Conservation (phyloP, 2,113 vertebrate species). For the Lycaon pictus region DNA sequence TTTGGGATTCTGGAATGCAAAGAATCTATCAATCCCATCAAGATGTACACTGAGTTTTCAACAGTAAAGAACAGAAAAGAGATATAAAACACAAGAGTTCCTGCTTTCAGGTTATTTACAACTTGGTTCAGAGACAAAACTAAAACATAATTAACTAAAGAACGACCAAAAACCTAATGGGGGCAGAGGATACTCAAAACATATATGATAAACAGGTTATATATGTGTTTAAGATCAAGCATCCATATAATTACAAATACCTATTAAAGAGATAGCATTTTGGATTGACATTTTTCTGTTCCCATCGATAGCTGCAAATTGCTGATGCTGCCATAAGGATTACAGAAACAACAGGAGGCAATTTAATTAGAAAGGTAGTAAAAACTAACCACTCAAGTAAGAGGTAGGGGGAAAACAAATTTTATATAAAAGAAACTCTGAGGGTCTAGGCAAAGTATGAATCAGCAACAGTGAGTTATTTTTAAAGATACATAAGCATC, state of each 20-base stretch:
- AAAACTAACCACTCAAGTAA: background rate
- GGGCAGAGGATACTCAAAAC: background rate
- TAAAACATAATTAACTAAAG: background rate
- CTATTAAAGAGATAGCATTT: background rate
- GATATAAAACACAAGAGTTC: background rate
- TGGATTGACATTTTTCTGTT: slow-evolving; percentile 22
- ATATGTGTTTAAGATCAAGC: slow-evolving; percentile 14
- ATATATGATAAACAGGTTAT: background rate
- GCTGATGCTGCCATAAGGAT: background rate
- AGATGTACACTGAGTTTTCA: background rate
- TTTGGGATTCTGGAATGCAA: background rate
- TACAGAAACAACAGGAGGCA: background rate
- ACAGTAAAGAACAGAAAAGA: background rate
- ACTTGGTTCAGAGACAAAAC: background rate
- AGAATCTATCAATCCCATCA: background rate
- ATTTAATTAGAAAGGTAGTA: slow-evolving; percentile 21
- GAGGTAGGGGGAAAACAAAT: background rate
- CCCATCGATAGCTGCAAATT: background rate
- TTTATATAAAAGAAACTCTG: background rate
- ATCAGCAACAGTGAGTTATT: background rate
- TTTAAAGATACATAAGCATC: background rate
- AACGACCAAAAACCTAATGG: background rate
- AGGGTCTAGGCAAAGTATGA: background rate
- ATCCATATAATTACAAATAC: background rate
- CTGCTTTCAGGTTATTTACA: background rate